Base-by-base conservation (phyloP, 2,888 invertebrate genomes). In the Sarcophaga rosellei region DNA sequence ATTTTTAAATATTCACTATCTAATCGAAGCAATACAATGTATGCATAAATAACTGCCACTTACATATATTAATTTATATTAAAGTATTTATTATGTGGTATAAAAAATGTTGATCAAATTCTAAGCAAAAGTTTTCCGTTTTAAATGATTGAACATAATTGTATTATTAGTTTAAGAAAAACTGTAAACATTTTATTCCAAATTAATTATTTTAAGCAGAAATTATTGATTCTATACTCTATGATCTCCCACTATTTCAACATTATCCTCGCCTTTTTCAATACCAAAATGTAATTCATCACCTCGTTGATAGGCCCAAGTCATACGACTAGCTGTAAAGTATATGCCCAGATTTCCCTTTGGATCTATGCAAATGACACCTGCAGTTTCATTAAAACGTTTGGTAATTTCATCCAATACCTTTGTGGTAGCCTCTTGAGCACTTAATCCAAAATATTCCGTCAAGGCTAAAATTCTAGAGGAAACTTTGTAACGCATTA, bases 401-500 rank as follows among this genome's bases (percentile, higher is more conserved):
- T 93, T 89, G 0, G 96, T 95, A 97, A 97, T 97, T 68, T 93
- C 94, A 3, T 93, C 92, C 47, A 97, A 94, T 45, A 95, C 95
- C 70, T 93, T 92, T 70, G 94, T 94, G 0, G 96, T 95, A 0
- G 97, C 96, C 17, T 94, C 93, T 76, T 95, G 94, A 0, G 96
- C 95, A 73, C 94, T 92, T 84, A 91, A 84, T 2, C 95, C 94
- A 11, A 94, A 94, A 91, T 91, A 90, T 89, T 95, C 95, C 93
- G 97, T 96, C 3, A 94, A 93, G 88, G 95, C 94, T 3, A 96
- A 94, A 81, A 97, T 96, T 75, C 94, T 94, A 87, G 96, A 96
- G 1, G 97, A 96, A 53, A 97, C 93, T 92, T 97, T 96, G 89
- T 95, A 96, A 90, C 96, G 96, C 89, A 97, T 94, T 81, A 98